phyloP scores from a whole-genome alignment of 1,140 invertebrate genomes.

The Brachionus paranguensis region DNA sequence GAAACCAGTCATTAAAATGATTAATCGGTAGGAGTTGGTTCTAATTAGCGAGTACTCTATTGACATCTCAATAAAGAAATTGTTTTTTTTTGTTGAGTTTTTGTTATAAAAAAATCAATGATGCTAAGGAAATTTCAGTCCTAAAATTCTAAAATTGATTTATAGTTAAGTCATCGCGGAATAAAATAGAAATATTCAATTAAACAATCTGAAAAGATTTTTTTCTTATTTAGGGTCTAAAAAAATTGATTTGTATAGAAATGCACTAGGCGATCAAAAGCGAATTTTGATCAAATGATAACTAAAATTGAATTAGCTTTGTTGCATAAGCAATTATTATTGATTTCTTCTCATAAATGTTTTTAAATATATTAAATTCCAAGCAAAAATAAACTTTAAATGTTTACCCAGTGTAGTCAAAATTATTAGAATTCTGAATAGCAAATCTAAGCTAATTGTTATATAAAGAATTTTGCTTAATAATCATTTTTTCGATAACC shows the following conservation, averaged over 20 bases:
- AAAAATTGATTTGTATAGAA: background rate
- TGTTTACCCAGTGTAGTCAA: background rate
- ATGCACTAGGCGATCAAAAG: background rate
- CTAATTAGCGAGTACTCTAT: background rate
- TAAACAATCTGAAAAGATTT: background rate
- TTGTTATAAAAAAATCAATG: background rate
- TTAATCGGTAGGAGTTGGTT: background rate
- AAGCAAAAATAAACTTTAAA: background rate
- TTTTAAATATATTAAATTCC: background rate
- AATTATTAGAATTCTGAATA: background rate
- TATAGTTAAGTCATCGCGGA: background rate
- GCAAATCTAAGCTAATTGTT: background rate
- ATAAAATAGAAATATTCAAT: background rate
- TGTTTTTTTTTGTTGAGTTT: background rate
- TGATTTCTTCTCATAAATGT: background rate
- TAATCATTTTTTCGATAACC: background rate
- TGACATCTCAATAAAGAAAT: background rate
- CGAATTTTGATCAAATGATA: background rate
- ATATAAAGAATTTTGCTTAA: background rate
- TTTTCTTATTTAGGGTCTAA: background rate
- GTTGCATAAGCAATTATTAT: background rate
- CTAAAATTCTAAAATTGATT: background rate
- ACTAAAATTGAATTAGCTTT: background rate
- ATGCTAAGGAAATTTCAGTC: background rate
- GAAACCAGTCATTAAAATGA: background rate